Conservation (phyloP, 2,888 invertebrate genomes). For the Cheilosia pagana region DNA sequence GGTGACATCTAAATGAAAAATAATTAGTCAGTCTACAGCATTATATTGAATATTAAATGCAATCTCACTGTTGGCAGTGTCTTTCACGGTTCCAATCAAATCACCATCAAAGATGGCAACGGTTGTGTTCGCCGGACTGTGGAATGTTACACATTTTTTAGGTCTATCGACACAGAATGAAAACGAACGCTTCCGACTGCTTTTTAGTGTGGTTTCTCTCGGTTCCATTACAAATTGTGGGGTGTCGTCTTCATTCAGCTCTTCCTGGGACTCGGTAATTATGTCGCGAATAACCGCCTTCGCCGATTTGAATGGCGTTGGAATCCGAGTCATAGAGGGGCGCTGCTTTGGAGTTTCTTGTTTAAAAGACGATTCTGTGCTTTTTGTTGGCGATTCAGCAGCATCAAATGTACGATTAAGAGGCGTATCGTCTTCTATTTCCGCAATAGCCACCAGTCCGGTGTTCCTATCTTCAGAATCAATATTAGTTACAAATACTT, state of each 20-base stretch:
- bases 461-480: background rate
- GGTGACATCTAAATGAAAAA: slow-evolving; percentile 78
- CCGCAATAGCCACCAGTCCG: slow-evolving; percentile 32
- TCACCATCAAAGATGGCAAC: slow-evolving; percentile 77
- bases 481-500: background rate
- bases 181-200: slow-evolving; percentile 79
- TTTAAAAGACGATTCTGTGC: slow-evolving; percentile 18
- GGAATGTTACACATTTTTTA: slow-evolving; percentile 78
- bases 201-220: slow-evolving; percentile 69
- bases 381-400: slow-evolving; percentile 41
- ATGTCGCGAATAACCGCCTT: slow-evolving; percentile 37
- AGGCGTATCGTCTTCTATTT: background rate
- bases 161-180: slow-evolving; percentile 76
- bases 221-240: slow-evolving; percentile 54
- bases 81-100: slow-evolving; percentile 37
- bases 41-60: background rate
- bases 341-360: slow-evolving; percentile 24
- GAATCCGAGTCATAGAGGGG: slow-evolving; percentile 72
- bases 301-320: slow-evolving; percentile 77
- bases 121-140: slow-evolving; percentile 79
- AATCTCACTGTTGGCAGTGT: slow-evolving; percentile 32
- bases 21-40: background rate
- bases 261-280: slow-evolving; percentile 32
- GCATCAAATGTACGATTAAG: slow-evolving; percentile 38
- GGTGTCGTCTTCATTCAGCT: background rate